A percentile compares a stretch with the other conserved stretches of the same genome.
These are phyloP conservation scores for Macaria liturata DNA, from an alignment of 2,888 invertebrate species.

Conservation along the genomic window DNA sequence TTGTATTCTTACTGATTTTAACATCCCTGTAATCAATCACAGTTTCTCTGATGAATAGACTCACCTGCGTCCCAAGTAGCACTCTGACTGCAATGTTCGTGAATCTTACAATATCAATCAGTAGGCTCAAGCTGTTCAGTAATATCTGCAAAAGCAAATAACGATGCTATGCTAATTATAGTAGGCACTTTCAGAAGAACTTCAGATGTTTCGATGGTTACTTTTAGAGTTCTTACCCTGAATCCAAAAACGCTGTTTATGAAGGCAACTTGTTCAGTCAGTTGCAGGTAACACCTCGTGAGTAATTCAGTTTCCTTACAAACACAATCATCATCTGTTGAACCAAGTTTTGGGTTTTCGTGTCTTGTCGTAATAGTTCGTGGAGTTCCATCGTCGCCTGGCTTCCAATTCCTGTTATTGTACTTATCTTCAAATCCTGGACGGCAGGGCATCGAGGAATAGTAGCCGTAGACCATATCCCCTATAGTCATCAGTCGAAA, in stretches of 20 bases:
- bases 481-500: conserved; percentile 52
- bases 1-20: too few species aligned
- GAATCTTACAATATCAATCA: conserved; percentile 64
- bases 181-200: background rate
- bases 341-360: conserved; percentile 21
- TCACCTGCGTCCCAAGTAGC: conserved; percentile 56
- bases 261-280: conserved; percentile 61
- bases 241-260: conserved; percentile 66
- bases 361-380: conserved; percentile 16
- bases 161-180: background rate
- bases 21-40: too few species aligned
- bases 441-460: conserved; percentile 32
- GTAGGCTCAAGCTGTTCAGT: conserved; percentile 59
- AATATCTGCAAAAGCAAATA: conserved; percentile 54
- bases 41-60: background rate
- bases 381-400: conserved; percentile 23
- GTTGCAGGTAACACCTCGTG: conserved; percentile 58
- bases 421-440: conserved; percentile 38
- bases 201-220: too few species aligned
- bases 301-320: conserved; percentile 46
- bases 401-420: conserved; percentile 50
- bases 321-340: conserved; percentile 26
- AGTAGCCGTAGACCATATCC: conserved; percentile 48
- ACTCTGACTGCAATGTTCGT: conserved; percentile 58
- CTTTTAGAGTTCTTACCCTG: conserved; percentile 57